Evolutionary conservation across 2,113 vertebrate species (phyloP).

Genomic region (Planiliza haematocheilus): DNA sequence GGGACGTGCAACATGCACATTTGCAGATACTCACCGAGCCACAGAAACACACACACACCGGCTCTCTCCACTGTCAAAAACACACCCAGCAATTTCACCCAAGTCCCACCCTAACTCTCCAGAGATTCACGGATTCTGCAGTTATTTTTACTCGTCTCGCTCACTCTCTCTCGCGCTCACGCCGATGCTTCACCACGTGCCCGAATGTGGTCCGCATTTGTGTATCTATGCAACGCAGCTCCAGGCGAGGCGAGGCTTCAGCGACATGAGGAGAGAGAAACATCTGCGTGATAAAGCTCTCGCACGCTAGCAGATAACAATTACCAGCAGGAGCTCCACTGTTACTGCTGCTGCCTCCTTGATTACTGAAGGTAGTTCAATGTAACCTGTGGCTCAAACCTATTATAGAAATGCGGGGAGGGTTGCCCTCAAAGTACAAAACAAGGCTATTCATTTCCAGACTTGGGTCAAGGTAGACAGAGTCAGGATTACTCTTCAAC

Average conservation of each 20-base stretch:
- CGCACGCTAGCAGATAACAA: conserved; percentile 26
- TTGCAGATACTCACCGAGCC: conserved; percentile 37
- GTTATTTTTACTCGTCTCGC: conserved; percentile 80
- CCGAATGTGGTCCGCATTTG: conserved; percentile 24
- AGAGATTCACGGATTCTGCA: conserved; percentile 71
- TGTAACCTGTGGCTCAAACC: conserved; percentile 51
- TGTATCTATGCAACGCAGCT: conserved; percentile 24
- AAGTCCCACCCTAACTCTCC: conserved; percentile 80
- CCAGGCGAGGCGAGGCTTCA: conserved; percentile 22
- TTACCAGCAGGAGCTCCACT: conserved; percentile 23
- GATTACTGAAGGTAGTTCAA: conserved; percentile 54
- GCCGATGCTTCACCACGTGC: conserved; percentile 40
- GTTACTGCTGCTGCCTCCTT: conserved; percentile 28
- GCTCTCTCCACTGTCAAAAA: conserved; percentile 50
- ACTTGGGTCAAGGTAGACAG: conserved; percentile 57
- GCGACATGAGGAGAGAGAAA: conserved; percentile 31
- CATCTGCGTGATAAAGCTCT: conserved; percentile 30
- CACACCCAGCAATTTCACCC: conserved; percentile 81
- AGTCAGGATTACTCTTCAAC: conserved; percentile 29
- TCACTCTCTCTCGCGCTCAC: conserved; percentile 44
- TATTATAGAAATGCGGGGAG: conserved; percentile 34
- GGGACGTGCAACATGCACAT: conserved; percentile 56
- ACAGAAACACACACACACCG: conserved; percentile 48
- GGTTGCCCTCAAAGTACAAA: conserved; percentile 27
- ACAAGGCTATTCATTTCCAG: conserved; percentile 27